phyloP scores from a whole-genome alignment of 2,113 vertebrate genomes.

The Psilopsiagon aurifrons region DNA sequence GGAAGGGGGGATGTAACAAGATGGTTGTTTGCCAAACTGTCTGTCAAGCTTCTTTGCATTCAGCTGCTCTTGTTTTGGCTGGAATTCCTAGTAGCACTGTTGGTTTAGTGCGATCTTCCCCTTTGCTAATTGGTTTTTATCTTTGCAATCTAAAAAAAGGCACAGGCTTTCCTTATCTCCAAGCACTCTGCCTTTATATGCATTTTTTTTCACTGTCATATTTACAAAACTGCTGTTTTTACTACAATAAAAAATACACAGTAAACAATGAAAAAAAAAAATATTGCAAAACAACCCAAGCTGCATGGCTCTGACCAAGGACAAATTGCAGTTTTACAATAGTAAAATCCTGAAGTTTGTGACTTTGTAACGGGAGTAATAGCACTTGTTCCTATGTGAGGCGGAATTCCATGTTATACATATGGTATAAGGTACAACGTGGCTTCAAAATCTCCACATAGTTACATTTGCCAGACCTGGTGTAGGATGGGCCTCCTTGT shows the following conservation, averaged over 20 bases:
- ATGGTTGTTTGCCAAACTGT: neutral
- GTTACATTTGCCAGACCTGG: neutral
- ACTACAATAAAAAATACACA: no score
- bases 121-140: neutral
- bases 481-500: neutral
- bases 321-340: neutral
- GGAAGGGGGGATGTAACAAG: neutral
- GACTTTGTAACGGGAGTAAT: neutral
- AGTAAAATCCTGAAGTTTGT: neutral
- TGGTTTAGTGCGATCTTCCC: neutral
- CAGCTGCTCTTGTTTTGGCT: neutral
- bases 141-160: neutral
- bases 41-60: neutral
- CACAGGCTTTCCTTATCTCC: neutral
- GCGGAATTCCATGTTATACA: neutral
- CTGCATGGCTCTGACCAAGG: neutral
- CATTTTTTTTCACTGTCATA: neutral
- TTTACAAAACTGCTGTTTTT: neutral
- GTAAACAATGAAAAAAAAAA: neutral
- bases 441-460: neutral
- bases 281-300: neutral
- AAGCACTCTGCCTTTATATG: neutral
- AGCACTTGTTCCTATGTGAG: neutral
- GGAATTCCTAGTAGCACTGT: neutral
- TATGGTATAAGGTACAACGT: neutral